These are phyloP conservation scores for Trisateles emortualis DNA, from an alignment of 2,888 invertebrate species.

Conservation along the genomic window DNA sequence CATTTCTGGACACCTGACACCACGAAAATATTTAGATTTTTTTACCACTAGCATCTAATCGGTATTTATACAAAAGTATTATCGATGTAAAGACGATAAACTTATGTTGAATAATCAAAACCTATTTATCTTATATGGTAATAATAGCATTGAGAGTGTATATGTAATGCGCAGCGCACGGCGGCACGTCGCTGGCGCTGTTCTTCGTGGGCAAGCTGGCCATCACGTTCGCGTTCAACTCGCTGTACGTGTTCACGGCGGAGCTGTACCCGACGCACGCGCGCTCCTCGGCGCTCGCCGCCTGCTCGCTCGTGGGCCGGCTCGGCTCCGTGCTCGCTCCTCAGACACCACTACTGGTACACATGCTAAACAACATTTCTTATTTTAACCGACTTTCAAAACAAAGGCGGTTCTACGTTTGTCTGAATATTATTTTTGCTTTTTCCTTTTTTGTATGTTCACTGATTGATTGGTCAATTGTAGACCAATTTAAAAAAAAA, in stretches of 20 bases:
- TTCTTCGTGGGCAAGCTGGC: slow-evolving; percentile 89
- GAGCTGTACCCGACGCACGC: slow-evolving; percentile 91
- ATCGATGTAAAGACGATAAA: no score
- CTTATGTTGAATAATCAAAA: no score
- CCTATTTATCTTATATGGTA: no score
- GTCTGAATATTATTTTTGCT: no score
- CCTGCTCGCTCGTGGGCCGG: slow-evolving; percentile 90
- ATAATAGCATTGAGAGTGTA: neutral
- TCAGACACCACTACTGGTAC: slow-evolving; percentile 89
- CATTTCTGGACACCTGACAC: no score
- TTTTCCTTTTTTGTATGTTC: no score
- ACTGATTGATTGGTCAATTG: no score
- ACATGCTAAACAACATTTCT: slow-evolving; percentile 14
- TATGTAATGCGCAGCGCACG: slow-evolving; percentile 50
- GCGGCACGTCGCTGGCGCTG: slow-evolving; percentile 66
- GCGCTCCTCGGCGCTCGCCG: slow-evolving; percentile 89
- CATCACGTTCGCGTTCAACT: slow-evolving; percentile 89
- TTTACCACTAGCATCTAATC: no score
- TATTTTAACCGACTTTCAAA: neutral
- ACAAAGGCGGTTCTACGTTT: no score
- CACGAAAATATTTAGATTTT: no score
- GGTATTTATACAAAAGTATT: no score
- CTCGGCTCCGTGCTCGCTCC: slow-evolving; percentile 90
- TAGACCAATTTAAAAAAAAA: no score
- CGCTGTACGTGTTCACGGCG: slow-evolving; percentile 89